Base-by-base conservation (phyloP, 2,113 vertebrate genomes). In the Lutjanus erythropterus region DNA sequence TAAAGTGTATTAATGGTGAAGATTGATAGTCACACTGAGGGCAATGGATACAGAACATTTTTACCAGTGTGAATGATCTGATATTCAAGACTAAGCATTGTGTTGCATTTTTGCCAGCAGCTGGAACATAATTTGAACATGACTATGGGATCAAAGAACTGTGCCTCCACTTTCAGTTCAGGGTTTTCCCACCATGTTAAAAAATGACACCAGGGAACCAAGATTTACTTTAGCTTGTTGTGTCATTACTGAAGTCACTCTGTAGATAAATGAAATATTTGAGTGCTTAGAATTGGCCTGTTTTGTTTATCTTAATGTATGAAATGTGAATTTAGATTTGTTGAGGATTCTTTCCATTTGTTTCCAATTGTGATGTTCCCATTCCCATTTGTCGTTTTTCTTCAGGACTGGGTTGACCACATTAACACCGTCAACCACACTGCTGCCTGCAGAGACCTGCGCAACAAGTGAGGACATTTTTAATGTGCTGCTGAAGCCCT, bases 351-450 rank as follows among this genome's bases (percentile, higher is more conserved):
- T 50, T 23, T 58, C 12, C 19, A 19, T 61, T 44, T 15, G 9
- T 83, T 7, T 67, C n/a, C 41, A 44, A 56, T 37, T 25, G 12
- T 86, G 35, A 67, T 29, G 0, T 61, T 25, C 42, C 12, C 9
- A 55, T 6, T 77, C 21, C 50, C 15, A 9, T 73, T 78, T 85
- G 88, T 75, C n/a, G 0, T 86, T 86, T 69, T 86, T 83, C 37
- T 53, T 50, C 86, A 98, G 97, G 96, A 97, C 66, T 98, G 97
- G 97, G 93, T 96, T 86, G 93, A 96, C 58, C 97, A 98, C 78
- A 91, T 97, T 86, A 97, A 97, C 89, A 96, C 94, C 3, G 93
- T 96, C 5, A 90, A 95, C 58, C 97, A 98, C 91, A 96, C 97
- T 0, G 97, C 97, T 35, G 96, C 95, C 91, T 97, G 97, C 91